phyloP scores from a whole-genome alignment of 1,140 invertebrate genomes.

The Cotesia vestalis region DNA sequence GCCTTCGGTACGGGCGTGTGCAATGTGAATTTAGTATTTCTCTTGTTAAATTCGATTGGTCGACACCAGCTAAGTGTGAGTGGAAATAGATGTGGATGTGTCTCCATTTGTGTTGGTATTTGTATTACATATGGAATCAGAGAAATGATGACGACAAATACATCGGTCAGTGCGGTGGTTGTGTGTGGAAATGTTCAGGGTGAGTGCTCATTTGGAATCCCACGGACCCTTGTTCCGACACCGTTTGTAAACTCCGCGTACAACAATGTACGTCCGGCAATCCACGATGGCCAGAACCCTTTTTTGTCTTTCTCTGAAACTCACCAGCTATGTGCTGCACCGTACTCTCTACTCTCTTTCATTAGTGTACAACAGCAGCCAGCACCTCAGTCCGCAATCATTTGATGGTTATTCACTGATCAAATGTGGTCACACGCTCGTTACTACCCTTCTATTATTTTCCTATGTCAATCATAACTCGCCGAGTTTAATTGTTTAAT shows the following conservation, averaged over 20 bases:
- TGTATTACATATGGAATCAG: neutral
- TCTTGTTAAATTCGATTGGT: too few relatives aligned
- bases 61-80: too few relatives aligned
- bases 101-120: conserved; percentile 3
- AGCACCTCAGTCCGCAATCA: too few relatives aligned
- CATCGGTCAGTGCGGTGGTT: neutral
- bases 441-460: too few relatives aligned
- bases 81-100: too few relatives aligned
- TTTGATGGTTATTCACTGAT: too few relatives aligned
- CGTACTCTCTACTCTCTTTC: conserved; percentile 42
- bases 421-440: too few relatives aligned
- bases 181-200: conserved; percentile 58
- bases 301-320: conserved; percentile 13
- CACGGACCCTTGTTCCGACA: conserved; percentile 41
- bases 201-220: conserved; percentile 61
- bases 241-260: conserved; percentile 23
- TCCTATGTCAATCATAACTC: too few relatives aligned
- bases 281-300: conserved; percentile 6
- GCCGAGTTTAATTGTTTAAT: too few relatives aligned
- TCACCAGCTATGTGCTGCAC: neutral
- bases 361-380: too few relatives aligned
- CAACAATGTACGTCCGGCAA: conserved; percentile 43
- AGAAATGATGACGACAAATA: conserved; percentile 22
- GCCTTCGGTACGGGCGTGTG: conserved; percentile 54
- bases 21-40: neutral